A percentile compares a stretch with the other conserved stretches of the same genome.
These are phyloP conservation scores for Cydia amplana DNA, from an alignment of 1,140 invertebrate genomes.

Conservation along the genomic window DNA sequence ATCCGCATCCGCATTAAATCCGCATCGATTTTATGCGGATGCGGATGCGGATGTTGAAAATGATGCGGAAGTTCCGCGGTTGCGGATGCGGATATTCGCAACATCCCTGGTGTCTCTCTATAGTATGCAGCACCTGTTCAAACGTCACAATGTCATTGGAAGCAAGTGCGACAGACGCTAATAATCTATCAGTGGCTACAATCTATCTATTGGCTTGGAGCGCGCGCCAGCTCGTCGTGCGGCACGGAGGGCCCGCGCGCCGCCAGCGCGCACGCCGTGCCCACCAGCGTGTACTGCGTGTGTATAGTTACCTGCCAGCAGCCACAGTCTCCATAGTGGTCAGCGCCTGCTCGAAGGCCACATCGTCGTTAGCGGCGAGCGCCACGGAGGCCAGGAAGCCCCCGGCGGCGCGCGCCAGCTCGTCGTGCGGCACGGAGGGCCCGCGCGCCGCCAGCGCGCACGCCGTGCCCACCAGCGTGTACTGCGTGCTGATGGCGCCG, in stretches of 20 bases:
- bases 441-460: slow-evolving; percentile 87
- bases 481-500: slow-evolving; percentile 80
- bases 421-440: slow-evolving; percentile 86
- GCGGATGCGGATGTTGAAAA: too few species aligned
- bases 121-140: slow-evolving; percentile 46
- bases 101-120: too few species aligned
- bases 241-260: slow-evolving; percentile 83
- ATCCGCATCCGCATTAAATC: too few species aligned
- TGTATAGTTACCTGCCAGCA: slow-evolving; percentile 52
- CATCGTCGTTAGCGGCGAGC: slow-evolving; percentile 72
- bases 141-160: slow-evolving; percentile 64
- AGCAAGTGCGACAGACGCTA: slow-evolving; percentile 83
- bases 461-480: slow-evolving; percentile 83
- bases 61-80: too few species aligned
- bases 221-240: slow-evolving; percentile 88
- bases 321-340: slow-evolving; percentile 44
- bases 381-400: slow-evolving; percentile 84
- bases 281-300: slow-evolving; percentile 82
- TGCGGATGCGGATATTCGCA: too few species aligned
- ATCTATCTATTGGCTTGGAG: too few species aligned
- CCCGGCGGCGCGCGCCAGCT: slow-evolving; percentile 85
- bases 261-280: slow-evolving; percentile 86
- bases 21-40: too few species aligned
- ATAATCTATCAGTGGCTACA: slow-evolving; percentile 82
- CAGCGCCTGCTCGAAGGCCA: slow-evolving; percentile 55